Percentiles rank a stretch among this genome's conserved stretches.
Evolutionary conservation across 2,888 invertebrate genomes (phyloP).

Genomic region (Dorcus parallelipipedus): DNA sequence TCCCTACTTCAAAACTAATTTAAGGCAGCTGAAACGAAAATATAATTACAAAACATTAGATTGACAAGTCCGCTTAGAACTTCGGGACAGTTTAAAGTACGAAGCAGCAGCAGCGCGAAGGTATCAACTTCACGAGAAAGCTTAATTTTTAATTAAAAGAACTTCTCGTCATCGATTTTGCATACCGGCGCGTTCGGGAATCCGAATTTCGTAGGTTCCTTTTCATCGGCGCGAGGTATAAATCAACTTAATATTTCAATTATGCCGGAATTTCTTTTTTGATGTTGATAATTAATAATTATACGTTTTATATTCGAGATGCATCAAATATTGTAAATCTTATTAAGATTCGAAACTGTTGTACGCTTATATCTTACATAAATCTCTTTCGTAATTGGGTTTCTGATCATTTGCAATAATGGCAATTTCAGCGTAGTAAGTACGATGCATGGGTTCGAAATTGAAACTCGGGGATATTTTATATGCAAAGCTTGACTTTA

Average conservation of each 20-base stretch:
- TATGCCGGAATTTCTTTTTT: too few species aligned
- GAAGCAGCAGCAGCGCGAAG: conserved; percentile 14
- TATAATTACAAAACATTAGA: conserved; percentile 24
- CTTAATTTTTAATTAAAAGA: conserved; percentile 27
- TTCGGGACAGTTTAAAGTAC: conserved; percentile 18
- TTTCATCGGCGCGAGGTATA: too few species aligned
- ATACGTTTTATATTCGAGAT: too few species aligned
- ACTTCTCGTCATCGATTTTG: neutral
- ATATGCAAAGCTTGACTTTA: conserved; percentile 46
- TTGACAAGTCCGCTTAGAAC: conserved; percentile 20
- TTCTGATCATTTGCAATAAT: conserved; percentile 20
- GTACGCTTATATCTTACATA: conserved; percentile 4
- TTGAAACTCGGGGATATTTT: conserved; percentile 44
- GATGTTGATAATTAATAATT: too few species aligned
- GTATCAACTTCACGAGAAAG: conserved; percentile 24
- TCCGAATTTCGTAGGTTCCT: too few species aligned
- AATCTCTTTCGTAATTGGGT: conserved; percentile 20
- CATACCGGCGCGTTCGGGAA: neutral
- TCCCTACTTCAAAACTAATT: conserved; percentile 19
- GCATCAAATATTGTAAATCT: too few species aligned
- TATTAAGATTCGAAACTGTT: too few species aligned
- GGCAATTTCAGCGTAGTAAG: neutral
- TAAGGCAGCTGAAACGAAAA: conserved; percentile 21
- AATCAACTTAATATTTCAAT: too few species aligned
- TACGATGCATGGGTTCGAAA: conserved; percentile 29